Evolutionary conservation across 1,140 invertebrate genomes (phyloP), one percentile per base, ranked within the genome.

Genomic region (Zaprionus gabonicus): DNA sequence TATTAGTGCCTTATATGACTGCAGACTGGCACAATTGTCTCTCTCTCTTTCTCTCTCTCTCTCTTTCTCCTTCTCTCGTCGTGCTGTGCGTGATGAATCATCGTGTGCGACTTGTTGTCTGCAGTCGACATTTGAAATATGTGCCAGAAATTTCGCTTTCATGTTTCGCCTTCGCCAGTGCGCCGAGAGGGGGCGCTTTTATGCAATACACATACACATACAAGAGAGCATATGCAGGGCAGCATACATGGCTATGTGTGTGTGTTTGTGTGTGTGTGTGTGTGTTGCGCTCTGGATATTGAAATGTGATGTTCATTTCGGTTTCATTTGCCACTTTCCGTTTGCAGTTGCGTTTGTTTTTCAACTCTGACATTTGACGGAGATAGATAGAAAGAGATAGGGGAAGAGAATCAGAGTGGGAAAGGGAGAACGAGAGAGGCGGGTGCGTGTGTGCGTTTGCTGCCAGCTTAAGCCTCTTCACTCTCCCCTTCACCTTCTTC

Each of bases 121-220:
- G 71, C 81, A 79, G 68, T 81, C 75, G 65, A 55, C 75, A 71
- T 71, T 82, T 71, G 58, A 81, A 91, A 90, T 80, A 80, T 79
- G 81, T 91, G 87, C 82, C 83, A 91, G 81, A 91, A 91, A 91
- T 91, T 91, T 91, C 87, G 81, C 87, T 91, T 91, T 91, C 87
- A 81, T 91, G 82, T 91, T 85, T 75, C 66, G 58, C 72, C 23
- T 66, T 68, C 38, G 68, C 58, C 67, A 68, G 46, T 72, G 55
- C 36, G 27, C 53, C 49, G 34, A 38, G 65, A 36, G 49, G 41
- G 25, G 44, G 41, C 41, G 57, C 38, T 62, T 59, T 84, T 90
- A 90, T 90, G 84, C 85, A 87, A 70, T 64, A 65, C 28, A 23
- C 31, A 36, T 56, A 38, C 31, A 51, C 41, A 38, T 31, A 28